Percentiles rank a stretch among this genome's conserved stretches.
Conservation (phyloP, 2,888 invertebrate species). For the Hybos culiciformis region DNA sequence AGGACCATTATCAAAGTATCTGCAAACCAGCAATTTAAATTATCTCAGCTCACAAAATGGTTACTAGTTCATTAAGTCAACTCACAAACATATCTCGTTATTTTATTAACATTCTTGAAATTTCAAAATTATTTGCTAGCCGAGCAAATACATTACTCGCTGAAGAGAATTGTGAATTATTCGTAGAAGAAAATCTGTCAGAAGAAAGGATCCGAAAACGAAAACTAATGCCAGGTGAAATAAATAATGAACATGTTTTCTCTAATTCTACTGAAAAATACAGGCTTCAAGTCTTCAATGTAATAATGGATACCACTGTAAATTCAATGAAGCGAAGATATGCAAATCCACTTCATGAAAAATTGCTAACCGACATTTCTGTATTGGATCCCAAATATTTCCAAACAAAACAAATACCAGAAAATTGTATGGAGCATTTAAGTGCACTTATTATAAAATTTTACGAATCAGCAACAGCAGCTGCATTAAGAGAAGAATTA, state of each 20-base stretch:
- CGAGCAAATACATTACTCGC: neutral
- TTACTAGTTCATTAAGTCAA: neutral
- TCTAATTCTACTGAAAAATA: neutral
- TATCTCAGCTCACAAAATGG: conserved; percentile 1
- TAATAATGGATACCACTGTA: neutral
- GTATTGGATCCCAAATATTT: neutral
- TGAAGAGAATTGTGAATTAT: conserved; percentile 1
- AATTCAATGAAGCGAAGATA: neutral
- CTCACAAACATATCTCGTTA: conserved; percentile 1
- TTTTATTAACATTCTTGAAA: conserved; percentile 1
- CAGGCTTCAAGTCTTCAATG: neutral
- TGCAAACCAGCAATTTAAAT: neutral
- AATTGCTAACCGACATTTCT: neutral
- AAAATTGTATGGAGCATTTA: neutral
- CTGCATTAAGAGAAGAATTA: neutral
- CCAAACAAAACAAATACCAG: neutral
- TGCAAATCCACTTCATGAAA: neutral
- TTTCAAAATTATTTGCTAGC: neutral
- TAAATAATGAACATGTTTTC: neutral
- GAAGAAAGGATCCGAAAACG: neutral
- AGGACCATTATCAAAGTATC: neutral
- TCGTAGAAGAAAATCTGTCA: neutral
- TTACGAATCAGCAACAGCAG: neutral
- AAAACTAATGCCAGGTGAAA: neutral
- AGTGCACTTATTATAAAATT: neutral